phyloP scores from a whole-genome alignment of 1,140 invertebrate genomes.

The Drosophila obscura region DNA sequence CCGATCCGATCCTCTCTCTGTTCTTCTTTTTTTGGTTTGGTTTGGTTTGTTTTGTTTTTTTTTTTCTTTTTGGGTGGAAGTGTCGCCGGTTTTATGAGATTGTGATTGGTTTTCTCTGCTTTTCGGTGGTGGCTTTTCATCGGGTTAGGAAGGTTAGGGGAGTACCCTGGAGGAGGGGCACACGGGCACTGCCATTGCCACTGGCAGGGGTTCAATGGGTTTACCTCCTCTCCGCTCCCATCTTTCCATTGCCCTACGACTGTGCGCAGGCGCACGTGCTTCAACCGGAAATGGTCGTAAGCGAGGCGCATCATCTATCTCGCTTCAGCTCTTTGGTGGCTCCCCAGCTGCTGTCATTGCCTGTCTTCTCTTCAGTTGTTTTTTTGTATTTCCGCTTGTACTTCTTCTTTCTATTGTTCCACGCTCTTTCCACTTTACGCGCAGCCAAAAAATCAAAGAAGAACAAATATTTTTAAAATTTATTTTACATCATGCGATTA shows the following conservation, averaged over 20 bases:
- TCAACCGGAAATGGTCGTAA: slow-evolving; percentile 81
- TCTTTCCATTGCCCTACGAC: neutral
- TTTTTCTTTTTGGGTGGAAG: slow-evolving; percentile 35
- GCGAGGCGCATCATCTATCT: slow-evolving; percentile 73
- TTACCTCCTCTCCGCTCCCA: slow-evolving; percentile 43
- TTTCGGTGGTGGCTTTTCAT: slow-evolving; percentile 66
- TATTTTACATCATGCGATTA: slow-evolving; percentile 50
- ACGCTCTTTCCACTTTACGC: slow-evolving; percentile 57
- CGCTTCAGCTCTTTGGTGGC: slow-evolving; percentile 34
- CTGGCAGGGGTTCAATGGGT: slow-evolving; percentile 20
- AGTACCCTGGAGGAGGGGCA: slow-evolving; percentile 10
- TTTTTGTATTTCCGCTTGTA: slow-evolving; percentile 71
- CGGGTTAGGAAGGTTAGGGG: slow-evolving; percentile 26
- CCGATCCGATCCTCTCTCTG: slow-evolving; percentile 14
- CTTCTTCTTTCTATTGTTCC: slow-evolving; percentile 64
- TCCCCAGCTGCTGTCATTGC: slow-evolving; percentile 24
- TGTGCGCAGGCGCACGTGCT: slow-evolving; percentile 74
- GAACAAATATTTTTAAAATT: slow-evolving; percentile 46
- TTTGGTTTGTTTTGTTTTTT: slow-evolving; percentile 9
- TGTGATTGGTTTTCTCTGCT: slow-evolving; percentile 71
- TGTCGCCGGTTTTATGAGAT: slow-evolving; percentile 63
- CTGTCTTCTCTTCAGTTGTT: slow-evolving; percentile 32
- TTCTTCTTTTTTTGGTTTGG: neutral
- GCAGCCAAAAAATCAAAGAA: slow-evolving; percentile 61
- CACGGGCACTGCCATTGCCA: no score